phyloP scores from a whole-genome alignment of 30 jellyfish, hydroid and myxozoan species.

The Turritopsis dohrnii region DNA sequence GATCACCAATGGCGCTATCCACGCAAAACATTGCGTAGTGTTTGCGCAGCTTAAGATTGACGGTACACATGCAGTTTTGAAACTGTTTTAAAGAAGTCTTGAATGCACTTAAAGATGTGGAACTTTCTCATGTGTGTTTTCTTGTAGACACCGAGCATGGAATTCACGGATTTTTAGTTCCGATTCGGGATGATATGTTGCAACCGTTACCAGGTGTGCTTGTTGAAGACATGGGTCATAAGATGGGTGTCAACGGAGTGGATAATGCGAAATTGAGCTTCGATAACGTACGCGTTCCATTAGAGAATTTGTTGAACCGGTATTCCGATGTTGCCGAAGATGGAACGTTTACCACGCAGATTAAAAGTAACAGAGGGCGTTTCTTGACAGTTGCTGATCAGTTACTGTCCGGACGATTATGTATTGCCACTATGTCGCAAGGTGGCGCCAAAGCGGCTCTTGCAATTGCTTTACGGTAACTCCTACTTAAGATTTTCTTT shows the following conservation, averaged over 20 bases:
- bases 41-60: slow-evolving; percentile 74
- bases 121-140: too few species aligned
- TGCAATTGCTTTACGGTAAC: slow-evolving; percentile 71
- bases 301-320: slow-evolving; percentile 61
- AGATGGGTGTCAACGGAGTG: slow-evolving; percentile 92
- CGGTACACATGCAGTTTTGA: too few species aligned
- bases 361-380: slow-evolving; percentile 76
- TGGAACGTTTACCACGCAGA: slow-evolving; percentile 66
- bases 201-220: slow-evolving; percentile 88
- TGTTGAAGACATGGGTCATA: slow-evolving; percentile 92
- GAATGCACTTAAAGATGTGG: too few species aligned
- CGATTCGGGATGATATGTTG: slow-evolving; percentile 66
- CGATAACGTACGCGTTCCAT: slow-evolving; percentile 85
- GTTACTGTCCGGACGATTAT: slow-evolving; percentile 78
- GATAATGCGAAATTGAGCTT: slow-evolving; percentile 89
- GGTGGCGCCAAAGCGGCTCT: slow-evolving; percentile 84
- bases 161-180: slow-evolving; percentile 82
- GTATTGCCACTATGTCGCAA: slow-evolving; percentile 84
- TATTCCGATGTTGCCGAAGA: slow-evolving; percentile 74
- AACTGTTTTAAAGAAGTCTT: too few species aligned
- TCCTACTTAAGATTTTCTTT: too few species aligned
- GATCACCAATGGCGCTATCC: slow-evolving; percentile 85
- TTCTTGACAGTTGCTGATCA: slow-evolving; percentile 78
- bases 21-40: slow-evolving; percentile 85
- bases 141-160: slow-evolving; percentile 51